Evolutionary conservation across 2,797 vertebrate genomes (phyloP).

Genomic region (Fistularia tabacaria): DNA sequence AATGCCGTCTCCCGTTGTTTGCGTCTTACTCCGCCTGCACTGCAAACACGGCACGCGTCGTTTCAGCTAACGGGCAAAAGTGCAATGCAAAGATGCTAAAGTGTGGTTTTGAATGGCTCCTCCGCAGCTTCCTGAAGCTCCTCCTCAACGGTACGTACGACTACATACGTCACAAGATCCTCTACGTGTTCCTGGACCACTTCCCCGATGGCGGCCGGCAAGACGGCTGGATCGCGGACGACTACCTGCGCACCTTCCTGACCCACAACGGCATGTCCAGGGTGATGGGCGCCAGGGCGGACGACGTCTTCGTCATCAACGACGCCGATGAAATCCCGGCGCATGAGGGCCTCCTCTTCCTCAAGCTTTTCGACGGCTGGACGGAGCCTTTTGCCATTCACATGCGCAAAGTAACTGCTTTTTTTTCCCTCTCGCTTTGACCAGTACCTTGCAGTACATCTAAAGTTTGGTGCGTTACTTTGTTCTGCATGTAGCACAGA

Average conservation of each 20-base stretch:
- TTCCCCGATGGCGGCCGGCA: conserved; percentile 92
- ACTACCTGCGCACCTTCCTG: conserved; percentile 95
- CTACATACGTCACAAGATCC: conserved; percentile 91
- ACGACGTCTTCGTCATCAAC: conserved; percentile 94
- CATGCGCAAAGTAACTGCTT: conserved; percentile 83
- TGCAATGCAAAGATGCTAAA: too few species aligned
- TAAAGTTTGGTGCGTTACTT: not conserved
- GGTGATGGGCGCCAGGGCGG: conserved; percentile 75
- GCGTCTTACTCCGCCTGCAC: too few species aligned
- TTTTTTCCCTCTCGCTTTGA: not conserved
- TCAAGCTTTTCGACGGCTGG: conserved; percentile 96
- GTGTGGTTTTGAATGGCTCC: not conserved
- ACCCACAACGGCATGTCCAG: conserved; percentile 86
- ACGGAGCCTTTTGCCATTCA: conserved; percentile 97
- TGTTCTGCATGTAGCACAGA: too few species aligned
- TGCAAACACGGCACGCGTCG: too few species aligned
- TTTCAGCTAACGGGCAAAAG: too few species aligned
- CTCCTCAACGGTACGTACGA: conserved; percentile 90
- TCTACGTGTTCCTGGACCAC: conserved; percentile 96
- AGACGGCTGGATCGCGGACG: conserved; percentile 97
- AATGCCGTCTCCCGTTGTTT: too few species aligned
- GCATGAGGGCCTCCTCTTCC: conserved; percentile 89
- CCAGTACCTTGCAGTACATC: not conserved
- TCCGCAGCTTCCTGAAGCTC: conserved; percentile 79
- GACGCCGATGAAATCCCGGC: conserved; percentile 96